phyloP scores from a whole-genome alignment of 35 echinoderm and acorn worm species.

The Apostichopus japonicus region DNA sequence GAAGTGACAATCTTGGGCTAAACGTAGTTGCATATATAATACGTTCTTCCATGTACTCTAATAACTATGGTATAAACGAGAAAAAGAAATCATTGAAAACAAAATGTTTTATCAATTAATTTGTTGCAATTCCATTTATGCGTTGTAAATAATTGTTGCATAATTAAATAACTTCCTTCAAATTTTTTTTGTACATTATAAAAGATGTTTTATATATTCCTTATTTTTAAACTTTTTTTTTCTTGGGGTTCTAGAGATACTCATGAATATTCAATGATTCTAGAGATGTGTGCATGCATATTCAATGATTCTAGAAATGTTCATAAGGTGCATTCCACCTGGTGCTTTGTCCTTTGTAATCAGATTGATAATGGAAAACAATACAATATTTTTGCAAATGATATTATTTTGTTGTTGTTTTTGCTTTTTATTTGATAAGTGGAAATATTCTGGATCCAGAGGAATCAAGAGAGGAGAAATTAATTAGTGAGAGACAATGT shows the following conservation, averaged over 20 bases:
- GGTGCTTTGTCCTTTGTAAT: not conserved
- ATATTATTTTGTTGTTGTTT: not conserved
- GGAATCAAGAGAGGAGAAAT: too few species aligned
- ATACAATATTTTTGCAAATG: not conserved
- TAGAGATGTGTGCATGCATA: too few species aligned
- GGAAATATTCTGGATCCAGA: too few species aligned
- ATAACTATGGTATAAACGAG: too few species aligned
- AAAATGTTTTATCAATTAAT: not conserved
- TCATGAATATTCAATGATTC: too few species aligned
- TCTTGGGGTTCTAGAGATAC: not conserved
- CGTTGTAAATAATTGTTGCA: not conserved
- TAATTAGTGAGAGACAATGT: too few species aligned
- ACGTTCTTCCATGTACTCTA: too few species aligned
- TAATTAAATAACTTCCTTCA: not conserved
- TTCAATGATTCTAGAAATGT: too few species aligned
- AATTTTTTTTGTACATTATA: not conserved
- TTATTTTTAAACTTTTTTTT: not conserved
- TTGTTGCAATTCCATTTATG: not conserved
- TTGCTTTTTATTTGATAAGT: too few species aligned
- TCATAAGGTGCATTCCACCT: not conserved
- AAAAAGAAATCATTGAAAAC: not conserved
- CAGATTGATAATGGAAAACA: not conserved
- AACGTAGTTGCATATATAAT: too few species aligned
- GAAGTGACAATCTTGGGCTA: too few species aligned
- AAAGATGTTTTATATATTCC: conserved; percentile 2